Percentiles rank a stretch among this genome's conserved stretches.
phyloP scores from a whole-genome alignment of 2,888 invertebrate genomes.

The Digitonthophagus gazella region DNA sequence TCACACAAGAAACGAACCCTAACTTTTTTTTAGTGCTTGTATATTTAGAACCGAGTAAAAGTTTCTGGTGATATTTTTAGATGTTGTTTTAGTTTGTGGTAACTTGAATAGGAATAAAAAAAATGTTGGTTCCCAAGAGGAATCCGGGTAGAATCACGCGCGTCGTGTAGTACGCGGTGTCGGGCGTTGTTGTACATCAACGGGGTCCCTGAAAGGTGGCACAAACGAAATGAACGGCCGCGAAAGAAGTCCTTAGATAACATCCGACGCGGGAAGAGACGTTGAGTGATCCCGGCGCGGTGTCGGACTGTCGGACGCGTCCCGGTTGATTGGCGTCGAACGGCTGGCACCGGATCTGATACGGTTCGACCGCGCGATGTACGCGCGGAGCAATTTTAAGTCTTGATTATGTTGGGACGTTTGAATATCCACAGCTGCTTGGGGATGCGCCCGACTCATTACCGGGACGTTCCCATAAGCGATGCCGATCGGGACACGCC shows the following conservation, averaged over 20 bases:
- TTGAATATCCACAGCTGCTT: conserved; percentile 7
- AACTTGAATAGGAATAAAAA: neutral
- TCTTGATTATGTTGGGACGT: conserved; percentile 26
- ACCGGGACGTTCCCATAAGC: neutral
- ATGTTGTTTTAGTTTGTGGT: conserved; percentile 16
- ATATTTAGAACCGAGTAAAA: too few relatives aligned
- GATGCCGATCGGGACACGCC: neutral
- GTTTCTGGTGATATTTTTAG: neutral
- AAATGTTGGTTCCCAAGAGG: conserved; percentile 5
- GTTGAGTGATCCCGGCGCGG: conserved; percentile 34
- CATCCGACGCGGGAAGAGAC: conserved; percentile 39
- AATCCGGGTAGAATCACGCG: conserved; percentile 35
- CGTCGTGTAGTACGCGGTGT: conserved; percentile 39
- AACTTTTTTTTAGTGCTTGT: too few relatives aligned
- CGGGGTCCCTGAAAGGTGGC: conserved; percentile 43
- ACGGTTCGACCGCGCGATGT: conserved; percentile 26
- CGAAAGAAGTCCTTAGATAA: conserved; percentile 35
- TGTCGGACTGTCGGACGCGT: conserved; percentile 12
- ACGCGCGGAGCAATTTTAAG: conserved; percentile 24
- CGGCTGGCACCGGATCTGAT: conserved; percentile 28
- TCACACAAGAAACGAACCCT: too few relatives aligned
- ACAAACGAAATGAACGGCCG: conserved; percentile 30
- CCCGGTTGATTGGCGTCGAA: conserved; percentile 24
- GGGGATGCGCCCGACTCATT: neutral
- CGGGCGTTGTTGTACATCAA: conserved; percentile 43